These are phyloP conservation scores for Ericerus pela DNA, from an alignment of 1,140 invertebrate species.

Conservation along the genomic window DNA sequence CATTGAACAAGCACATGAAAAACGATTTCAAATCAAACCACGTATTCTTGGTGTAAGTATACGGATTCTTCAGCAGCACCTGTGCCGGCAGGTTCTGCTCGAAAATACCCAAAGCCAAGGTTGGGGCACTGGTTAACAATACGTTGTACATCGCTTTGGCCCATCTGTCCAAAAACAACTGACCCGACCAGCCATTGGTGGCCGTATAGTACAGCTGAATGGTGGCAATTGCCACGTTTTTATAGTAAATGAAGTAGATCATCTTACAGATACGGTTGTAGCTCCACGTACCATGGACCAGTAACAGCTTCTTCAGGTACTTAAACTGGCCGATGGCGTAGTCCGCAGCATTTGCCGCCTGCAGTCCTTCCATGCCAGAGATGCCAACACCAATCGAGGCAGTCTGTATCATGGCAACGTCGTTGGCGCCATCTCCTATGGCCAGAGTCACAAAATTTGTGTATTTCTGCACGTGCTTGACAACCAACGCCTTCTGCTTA, in stretches of 20 bases:
- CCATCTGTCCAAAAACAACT: slow-evolving; percentile 25
- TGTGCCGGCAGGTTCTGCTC: slow-evolving; percentile 49
- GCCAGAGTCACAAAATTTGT: slow-evolving; percentile 27
- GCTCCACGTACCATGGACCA: slow-evolving; percentile 93
- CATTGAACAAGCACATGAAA: background rate
- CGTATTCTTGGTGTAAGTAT: slow-evolving; percentile 40
- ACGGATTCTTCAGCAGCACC: slow-evolving; percentile 44
- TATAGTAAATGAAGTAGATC: slow-evolving; percentile 93
- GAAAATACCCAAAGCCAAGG: slow-evolving; percentile 31
- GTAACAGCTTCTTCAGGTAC: slow-evolving; percentile 66
- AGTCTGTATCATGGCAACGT: slow-evolving; percentile 95
- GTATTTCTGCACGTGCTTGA: slow-evolving; percentile 6
- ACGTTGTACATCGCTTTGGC: slow-evolving; percentile 9
- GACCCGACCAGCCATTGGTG: slow-evolving; percentile 49
- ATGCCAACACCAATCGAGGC: slow-evolving; percentile 91
- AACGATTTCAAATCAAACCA: slow-evolving; percentile 11
- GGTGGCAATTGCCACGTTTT: slow-evolving; percentile 70
- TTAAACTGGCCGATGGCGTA: slow-evolving; percentile 84
- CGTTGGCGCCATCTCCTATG: slow-evolving; percentile 83
- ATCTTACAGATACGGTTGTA: slow-evolving; percentile 83
- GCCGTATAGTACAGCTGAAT: slow-evolving; percentile 62
- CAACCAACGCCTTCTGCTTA: slow-evolving; percentile 64
- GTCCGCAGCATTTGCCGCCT: slow-evolving; percentile 94
- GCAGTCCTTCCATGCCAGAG: slow-evolving; percentile 85
- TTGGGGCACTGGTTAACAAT: slow-evolving; percentile 6